Percentiles rank a stretch among this genome's conserved stretches.
Conservation (phyloP, 2,113 vertebrate genomes). For the Solea senegalensis region DNA sequence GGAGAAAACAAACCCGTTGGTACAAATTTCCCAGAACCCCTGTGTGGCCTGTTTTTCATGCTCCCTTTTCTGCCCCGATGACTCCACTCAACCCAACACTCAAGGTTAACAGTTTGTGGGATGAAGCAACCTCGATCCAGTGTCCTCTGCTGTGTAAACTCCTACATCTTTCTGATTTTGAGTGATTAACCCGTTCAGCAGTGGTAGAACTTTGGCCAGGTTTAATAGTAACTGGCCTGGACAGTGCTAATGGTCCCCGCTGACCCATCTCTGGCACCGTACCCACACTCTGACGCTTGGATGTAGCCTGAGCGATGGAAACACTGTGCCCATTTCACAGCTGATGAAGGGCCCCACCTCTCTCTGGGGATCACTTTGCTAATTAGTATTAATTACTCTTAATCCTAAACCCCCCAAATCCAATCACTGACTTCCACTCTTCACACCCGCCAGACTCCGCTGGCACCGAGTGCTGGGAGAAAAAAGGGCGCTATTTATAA, state of each 20-base stretch:
- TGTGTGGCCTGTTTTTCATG: constrained; percentile 38
- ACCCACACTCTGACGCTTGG: constrained; percentile 41
- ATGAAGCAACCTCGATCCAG: constrained; percentile 47
- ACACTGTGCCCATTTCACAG: constrained; percentile 53
- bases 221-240: constrained; percentile 49
- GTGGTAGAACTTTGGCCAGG: constrained; percentile 37
- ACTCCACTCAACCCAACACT: constrained; percentile 48
- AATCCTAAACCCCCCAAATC: constrained; percentile 73
- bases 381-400: constrained; percentile 84
- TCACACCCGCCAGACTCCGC: constrained; percentile 41
- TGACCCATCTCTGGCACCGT: constrained; percentile 46
- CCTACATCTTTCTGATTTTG: constrained; percentile 64
- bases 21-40: constrained; percentile 23
- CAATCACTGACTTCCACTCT: constrained; percentile 61
- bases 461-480: constrained; percentile 35
- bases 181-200: constrained; percentile 72
- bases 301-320: constrained; percentile 48
- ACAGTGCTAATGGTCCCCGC: constrained; percentile 43
- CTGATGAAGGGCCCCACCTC: constrained; percentile 52
- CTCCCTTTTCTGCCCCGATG: constrained; percentile 19
- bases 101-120: constrained; percentile 74
- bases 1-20: constrained; percentile 22
- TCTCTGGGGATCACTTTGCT: constrained; percentile 66
- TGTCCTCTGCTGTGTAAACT: constrained; percentile 67
- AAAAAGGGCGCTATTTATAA: constrained; percentile 64